A percentile compares a stretch with the other conserved stretches of the same genome.
phyloP scores from a whole-genome alignment of 2,888 invertebrate species.

The Callimorpha dominula region DNA sequence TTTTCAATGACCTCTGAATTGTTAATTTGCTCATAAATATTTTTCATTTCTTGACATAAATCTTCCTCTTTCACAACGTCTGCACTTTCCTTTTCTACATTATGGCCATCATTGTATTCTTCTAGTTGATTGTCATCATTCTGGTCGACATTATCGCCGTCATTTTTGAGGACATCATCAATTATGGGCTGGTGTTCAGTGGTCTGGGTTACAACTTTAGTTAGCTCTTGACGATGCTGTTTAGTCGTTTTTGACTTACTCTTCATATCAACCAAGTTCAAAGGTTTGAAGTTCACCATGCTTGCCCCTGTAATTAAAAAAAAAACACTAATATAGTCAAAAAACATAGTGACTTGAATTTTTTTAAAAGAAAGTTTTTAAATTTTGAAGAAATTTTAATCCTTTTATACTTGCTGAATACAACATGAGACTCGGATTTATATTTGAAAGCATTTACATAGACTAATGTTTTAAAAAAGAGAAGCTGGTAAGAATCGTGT shows the following conservation, averaged over 20 bases:
- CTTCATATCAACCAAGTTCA: constrained; percentile 33
- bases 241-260: neutral
- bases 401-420: too few relatives aligned
- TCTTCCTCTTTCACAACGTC: neutral
- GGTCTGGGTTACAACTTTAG: neutral
- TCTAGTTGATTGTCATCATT: neutral
- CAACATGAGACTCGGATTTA: too few relatives aligned
- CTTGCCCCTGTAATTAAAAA: constrained; percentile 26
- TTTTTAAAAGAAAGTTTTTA: too few relatives aligned
- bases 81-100: neutral
- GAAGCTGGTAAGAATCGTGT: too few relatives aligned
- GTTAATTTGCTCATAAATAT: constrained; percentile 10
- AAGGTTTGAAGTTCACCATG: constrained; percentile 30
- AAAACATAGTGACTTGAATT: too few relatives aligned
- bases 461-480: too few relatives aligned
- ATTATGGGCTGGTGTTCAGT: neutral
- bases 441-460: too few relatives aligned
- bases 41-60: constrained; percentile 9
- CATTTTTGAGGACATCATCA: neutral
- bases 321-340: too few relatives aligned
- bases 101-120: neutral
- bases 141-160: neutral
- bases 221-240: neutral
- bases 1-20: neutral
- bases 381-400: too few relatives aligned